Evolutionary conservation across 2,888 invertebrate species (phyloP), one percentile per base, ranked within the genome.

Genomic region (Julus scanicus): DNA sequence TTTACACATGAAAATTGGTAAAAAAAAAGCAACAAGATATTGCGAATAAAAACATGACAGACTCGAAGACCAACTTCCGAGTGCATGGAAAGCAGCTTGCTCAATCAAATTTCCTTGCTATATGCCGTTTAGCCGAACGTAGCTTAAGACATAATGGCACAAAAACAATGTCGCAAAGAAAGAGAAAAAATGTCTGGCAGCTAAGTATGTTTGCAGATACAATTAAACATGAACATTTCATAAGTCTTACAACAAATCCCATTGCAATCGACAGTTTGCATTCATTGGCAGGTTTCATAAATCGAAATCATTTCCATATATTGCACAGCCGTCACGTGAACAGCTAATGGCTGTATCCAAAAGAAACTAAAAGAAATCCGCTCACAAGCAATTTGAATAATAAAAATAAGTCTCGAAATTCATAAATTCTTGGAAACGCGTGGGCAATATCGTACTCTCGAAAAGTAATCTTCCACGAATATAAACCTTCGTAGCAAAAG

Each of bases 311-410:
- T 20, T 29, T 71, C 71, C 71, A 71, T 9, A 71, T 71, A 29
- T 71, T 71, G 71, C 71, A 71, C 71, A 71, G 71, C 71, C 29
- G 71, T 71, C 71, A 29, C 71, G 29, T 29, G 71, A 71, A 71
- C 63, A 63, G n/a, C 20, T 63, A 63, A 63, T 8, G n/a, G 17
- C 20, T 71, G 71, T 29, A 71, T 71, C 29, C n/a, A 29, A 71
- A 29, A 71, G 53, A 49, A 49, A 13, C 13, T 53, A 53, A 53
- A 63, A 17, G n/a, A 57, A 57, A 57, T 57, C 17, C 57, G n/a
- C 20, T n/a, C 71, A 71, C 17, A 4, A 57, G n/a, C n/a, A 57
- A 17, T 4, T 53, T 71, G 4, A 5, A 20, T 71, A 20, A 71
- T 20, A 71, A n/a, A 71, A 71, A 29, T 29, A 71, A 71, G 29